phyloP scores from a whole-genome alignment of 2,797 vertebrate genomes.

The Harpagifer antarcticus region DNA sequence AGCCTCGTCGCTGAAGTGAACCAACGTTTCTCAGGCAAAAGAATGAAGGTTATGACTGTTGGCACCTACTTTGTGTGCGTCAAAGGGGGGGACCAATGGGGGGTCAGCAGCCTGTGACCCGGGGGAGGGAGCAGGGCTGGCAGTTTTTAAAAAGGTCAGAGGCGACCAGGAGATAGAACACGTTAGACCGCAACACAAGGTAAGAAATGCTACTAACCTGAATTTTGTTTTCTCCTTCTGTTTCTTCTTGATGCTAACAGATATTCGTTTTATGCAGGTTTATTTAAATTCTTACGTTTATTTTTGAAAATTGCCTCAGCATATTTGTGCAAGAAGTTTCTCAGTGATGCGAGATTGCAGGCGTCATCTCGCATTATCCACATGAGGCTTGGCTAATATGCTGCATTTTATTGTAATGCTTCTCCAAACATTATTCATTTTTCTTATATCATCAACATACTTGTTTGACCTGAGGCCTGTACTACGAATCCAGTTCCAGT shows the following conservation, averaged over 20 bases:
- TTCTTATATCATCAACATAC: neutral
- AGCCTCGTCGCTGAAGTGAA: slow-evolving; percentile 34
- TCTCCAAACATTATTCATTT: neutral
- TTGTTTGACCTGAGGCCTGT: neutral
- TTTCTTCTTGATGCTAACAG: neutral
- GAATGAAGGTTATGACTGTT: slow-evolving; percentile 70
- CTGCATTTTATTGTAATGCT: neutral
- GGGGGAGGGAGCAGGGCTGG: neutral
- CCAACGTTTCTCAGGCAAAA: slow-evolving; percentile 73
- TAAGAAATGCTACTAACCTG: slow-evolving; percentile 40
- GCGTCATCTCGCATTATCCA: no score
- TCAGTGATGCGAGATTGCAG: neutral
- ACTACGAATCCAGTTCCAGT: no score
- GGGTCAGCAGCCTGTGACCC: neutral
- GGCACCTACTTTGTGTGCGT: slow-evolving; percentile 37
- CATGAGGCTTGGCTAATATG: no score
- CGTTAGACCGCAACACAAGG: slow-evolving; percentile 55
- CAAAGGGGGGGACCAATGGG: slow-evolving; percentile 64
- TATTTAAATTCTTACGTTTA: neutral
- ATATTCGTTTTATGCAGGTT: neutral
- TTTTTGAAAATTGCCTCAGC: neutral
- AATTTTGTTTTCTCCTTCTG: neutral
- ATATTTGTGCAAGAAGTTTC: neutral
- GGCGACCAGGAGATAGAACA: slow-evolving; percentile 27
- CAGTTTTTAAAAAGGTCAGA: slow-evolving; percentile 70